Evolutionary conservation across 1,140 invertebrate species (phyloP), one percentile per base, ranked within the genome.

Genomic region (Eulimnadia texana): DNA sequence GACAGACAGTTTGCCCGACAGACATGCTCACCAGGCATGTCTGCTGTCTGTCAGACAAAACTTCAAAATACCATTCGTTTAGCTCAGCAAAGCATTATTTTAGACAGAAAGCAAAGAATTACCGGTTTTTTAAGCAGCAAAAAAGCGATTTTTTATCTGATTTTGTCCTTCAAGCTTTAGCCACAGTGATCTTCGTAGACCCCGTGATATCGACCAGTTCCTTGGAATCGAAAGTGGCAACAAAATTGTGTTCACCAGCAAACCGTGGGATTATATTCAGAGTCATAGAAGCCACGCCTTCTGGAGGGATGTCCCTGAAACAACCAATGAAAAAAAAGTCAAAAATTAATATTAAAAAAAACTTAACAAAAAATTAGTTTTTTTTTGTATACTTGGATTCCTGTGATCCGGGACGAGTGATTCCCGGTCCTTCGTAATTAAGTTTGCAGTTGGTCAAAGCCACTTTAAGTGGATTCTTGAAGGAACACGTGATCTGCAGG

Each of bases 401-500:
- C 1, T 83, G 65, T 0, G 74, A 75, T 59, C 79, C 75, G 57
- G 80, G 81, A 63, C 77, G 78, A 0, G 75, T 73, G 1, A 86
- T 71, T 2, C 82, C 82, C 0, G 84, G 80, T 2, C 83, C 83
- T 60, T 84, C 83, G 62, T 86, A 75, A 55, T 80, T 77, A 68
- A 87, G 81, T 61, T 77, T 76, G 65, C 84, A 84, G 0, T 80
- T 74, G 0, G 82, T 82, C 27, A 88, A 68, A 0, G 65, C 61
- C 2, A 71, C 74, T 22, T 81, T 78, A 60, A 88, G 68, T 0
- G 85, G 84, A 72, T 88, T 89, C 57, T 72, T 75, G 66, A 89
- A 85, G 11, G 79, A 78, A 10, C 86, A 71, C 6, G 70, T 74
- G 13, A 82, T 74, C 13, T 72, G 71, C 9, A 78, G 71, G 33